phyloP scores from a whole-genome alignment of 2,113 vertebrate species.

The Crypturellus undulatus region DNA sequence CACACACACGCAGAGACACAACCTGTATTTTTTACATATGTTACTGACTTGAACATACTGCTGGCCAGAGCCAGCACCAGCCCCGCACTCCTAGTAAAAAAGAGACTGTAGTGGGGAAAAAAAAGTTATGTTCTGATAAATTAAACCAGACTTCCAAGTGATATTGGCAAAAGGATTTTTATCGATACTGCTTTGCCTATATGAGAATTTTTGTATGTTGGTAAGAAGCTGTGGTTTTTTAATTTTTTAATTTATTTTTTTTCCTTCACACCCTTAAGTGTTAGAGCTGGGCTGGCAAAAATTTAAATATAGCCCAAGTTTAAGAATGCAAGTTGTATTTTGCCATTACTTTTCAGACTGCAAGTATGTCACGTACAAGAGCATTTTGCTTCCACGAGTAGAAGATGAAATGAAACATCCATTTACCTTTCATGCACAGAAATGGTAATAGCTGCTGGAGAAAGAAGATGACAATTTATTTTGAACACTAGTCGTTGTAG shows the following conservation, averaged over 20 bases:
- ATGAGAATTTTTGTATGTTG: not conserved
- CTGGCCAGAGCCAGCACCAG: fast-evolving
- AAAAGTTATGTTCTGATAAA: not conserved
- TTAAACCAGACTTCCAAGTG: conserved; percentile 28
- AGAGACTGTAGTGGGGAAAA: not conserved
- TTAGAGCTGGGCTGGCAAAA: conserved; percentile 18
- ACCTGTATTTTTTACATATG: not conserved
- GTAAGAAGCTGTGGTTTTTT: not conserved
- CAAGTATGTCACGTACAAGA: not conserved
- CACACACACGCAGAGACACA: not conserved
- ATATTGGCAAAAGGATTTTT: conserved; percentile 4
- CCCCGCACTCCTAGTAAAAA: not conserved
- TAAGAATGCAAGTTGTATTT: not conserved
- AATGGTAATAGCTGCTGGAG: conserved; percentile 1
- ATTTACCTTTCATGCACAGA: conserved; percentile 42
- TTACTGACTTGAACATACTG: not conserved
- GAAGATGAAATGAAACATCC: conserved; percentile 42
- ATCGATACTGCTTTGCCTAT: not conserved
- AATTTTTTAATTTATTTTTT: not conserved
- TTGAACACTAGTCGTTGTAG: not conserved
- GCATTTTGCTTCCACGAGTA: not conserved
- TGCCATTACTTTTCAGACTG: not conserved
- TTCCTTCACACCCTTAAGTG: fast-evolving
- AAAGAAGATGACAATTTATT: conserved; percentile 46
- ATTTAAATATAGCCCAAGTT: not conserved